A percentile compares a stretch with the other conserved stretches of the same genome.
These are phyloP conservation scores for Tiliacea aurago DNA, from an alignment of 2,888 invertebrate species.

Conservation along the genomic window DNA sequence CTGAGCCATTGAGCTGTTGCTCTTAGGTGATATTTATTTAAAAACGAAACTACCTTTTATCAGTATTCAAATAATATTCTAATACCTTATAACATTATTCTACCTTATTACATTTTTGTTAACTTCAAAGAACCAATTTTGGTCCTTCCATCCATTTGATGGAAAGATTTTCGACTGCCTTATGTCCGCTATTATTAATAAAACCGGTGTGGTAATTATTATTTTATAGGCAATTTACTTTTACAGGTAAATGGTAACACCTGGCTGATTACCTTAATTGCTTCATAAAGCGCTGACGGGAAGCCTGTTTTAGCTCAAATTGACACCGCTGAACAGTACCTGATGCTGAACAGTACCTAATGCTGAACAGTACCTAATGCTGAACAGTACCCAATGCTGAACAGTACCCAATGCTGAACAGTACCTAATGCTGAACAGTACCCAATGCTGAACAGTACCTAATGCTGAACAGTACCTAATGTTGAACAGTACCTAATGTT, in stretches of 20 bases:
- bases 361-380: not conserved
- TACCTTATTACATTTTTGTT: not conserved
- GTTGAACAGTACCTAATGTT: too few relatives aligned
- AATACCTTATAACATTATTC: too few relatives aligned
- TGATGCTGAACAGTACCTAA: constrained; percentile 3
- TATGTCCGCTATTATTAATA: not conserved
- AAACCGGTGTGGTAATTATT: not conserved
- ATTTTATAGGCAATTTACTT: not conserved
- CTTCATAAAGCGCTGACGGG: constrained; percentile 5
- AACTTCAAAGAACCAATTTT: not conserved
- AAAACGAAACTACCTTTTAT: not conserved
- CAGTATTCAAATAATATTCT: too few relatives aligned
- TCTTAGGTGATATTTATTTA: not conserved
- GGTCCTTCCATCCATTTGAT: not conserved
- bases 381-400: too few relatives aligned
- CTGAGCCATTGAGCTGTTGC: not conserved
- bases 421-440: not conserved
- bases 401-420: too few relatives aligned
- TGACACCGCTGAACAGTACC: not conserved
- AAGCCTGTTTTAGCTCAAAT: too few relatives aligned
- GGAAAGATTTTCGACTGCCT: not conserved
- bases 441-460: not conserved
- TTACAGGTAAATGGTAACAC: not conserved
- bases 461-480: too few relatives aligned
- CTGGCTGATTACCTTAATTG: not conserved